Evolutionary conservation across 2,888 invertebrate genomes (phyloP).

Genomic region (Tinea trinotella): DNA sequence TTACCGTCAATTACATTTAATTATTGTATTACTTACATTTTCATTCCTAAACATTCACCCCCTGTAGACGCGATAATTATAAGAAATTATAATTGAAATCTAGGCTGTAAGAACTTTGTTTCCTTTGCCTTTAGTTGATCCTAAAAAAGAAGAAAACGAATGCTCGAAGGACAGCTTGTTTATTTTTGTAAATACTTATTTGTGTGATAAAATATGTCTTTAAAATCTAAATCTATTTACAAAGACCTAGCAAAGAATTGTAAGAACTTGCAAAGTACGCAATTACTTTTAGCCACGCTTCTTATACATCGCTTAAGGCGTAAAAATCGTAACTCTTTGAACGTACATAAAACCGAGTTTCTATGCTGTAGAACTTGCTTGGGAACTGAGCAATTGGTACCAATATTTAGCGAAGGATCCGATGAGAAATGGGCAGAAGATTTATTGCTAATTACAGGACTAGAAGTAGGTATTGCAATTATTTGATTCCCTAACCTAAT

Average conservation of each 20-base stretch:
- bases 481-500: too few relatives aligned
- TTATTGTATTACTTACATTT: too few relatives aligned
- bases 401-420: neutral
- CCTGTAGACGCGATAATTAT: too few relatives aligned
- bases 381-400: neutral
- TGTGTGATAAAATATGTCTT: neutral
- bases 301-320: constrained; percentile 25
- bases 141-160: too few relatives aligned
- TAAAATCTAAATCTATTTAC: neutral
- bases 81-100: too few relatives aligned
- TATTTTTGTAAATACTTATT: too few relatives aligned
- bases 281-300: constrained; percentile 10
- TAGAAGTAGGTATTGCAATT: constrained; percentile 10
- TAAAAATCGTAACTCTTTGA: constrained; percentile 21
- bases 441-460: constrained; percentile 5
- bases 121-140: too few relatives aligned
- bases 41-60: too few relatives aligned
- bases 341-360: neutral
- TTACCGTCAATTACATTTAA: too few relatives aligned
- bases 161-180: too few relatives aligned
- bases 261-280: neutral
- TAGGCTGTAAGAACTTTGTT: too few relatives aligned
- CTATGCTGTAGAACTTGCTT: constrained; percentile 15
- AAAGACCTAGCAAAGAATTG: constrained; percentile 3
- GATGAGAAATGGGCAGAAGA: neutral